A percentile compares a stretch with the other conserved stretches of the same genome.
phyloP scores from a whole-genome alignment of 2,113 vertebrate species.

The Callopanchax toddi region DNA sequence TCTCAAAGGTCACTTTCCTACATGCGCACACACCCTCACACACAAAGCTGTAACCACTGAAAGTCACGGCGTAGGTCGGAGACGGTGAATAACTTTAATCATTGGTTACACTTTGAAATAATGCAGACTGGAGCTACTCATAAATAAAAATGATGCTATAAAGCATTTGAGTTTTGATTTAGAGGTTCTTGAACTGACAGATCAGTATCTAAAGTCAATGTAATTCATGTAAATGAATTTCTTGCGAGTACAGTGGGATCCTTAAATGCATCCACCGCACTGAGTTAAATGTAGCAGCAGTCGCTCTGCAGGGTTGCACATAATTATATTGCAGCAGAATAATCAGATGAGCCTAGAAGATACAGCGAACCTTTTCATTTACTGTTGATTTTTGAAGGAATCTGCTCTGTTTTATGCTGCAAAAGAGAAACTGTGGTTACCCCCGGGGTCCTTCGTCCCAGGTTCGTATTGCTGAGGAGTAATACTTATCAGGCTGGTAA shows the following conservation, averaged over 20 bases:
- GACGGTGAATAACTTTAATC: constrained; percentile 18
- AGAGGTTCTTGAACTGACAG: neutral
- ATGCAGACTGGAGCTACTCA: neutral
- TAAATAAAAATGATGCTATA: too few species aligned
- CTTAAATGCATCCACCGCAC: constrained; percentile 15
- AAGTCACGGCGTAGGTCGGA: constrained; percentile 17
- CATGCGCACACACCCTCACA: neutral
- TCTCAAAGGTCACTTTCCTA: constrained; percentile 10
- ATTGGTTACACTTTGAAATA: constrained; percentile 8
- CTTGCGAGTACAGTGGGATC: constrained; percentile 14
- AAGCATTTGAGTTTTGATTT: neutral
- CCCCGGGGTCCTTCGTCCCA: too few species aligned
- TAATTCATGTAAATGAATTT: constrained; percentile 39
- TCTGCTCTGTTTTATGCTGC: neutral
- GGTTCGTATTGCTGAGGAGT: too few species aligned
- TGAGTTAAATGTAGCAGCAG: constrained; percentile 41
- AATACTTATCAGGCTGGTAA: too few species aligned
- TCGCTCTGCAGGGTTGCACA: constrained; percentile 17
- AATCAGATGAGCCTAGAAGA: constrained; percentile 30
- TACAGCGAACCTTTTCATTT: constrained; percentile 39
- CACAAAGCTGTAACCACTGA: constrained; percentile 1
- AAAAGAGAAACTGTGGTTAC: too few species aligned
- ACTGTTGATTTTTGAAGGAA: too few species aligned
- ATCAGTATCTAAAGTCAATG: neutral
- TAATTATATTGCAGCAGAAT: constrained; percentile 22